Percentiles rank a stretch among this genome's conserved stretches.
phyloP scores from a whole-genome alignment of 1,140 invertebrate species.

The Drosophila ficusphila region DNA sequence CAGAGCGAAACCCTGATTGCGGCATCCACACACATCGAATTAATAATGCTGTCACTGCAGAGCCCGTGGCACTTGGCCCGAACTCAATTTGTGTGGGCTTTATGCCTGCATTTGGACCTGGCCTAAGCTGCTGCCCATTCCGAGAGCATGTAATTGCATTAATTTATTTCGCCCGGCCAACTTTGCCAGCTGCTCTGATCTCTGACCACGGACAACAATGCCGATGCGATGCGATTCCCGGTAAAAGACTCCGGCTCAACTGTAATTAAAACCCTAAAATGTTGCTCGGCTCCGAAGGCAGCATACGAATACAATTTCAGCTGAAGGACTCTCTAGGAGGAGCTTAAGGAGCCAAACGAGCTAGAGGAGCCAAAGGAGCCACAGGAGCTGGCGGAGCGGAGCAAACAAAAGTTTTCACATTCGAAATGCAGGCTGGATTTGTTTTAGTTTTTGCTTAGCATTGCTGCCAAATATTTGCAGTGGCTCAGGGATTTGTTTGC shows the following conservation, averaged over 20 bases:
- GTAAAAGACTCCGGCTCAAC: constrained; percentile 37
- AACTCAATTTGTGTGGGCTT: constrained; percentile 48
- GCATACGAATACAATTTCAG: constrained; percentile 32
- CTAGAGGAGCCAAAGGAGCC: no score
- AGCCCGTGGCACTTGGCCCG: constrained; percentile 42
- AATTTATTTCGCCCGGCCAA: constrained; percentile 62
- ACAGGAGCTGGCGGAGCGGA: background rate
- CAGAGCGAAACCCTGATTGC: constrained; percentile 25
- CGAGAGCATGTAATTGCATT: constrained; percentile 62
- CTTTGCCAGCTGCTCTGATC: constrained; percentile 36
- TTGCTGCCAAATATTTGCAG: constrained; percentile 69
- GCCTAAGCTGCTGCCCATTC: constrained; percentile 9
- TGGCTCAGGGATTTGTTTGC: constrained; percentile 48
- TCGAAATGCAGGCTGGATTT: constrained; percentile 72
- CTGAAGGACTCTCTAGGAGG: no score
- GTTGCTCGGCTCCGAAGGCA: constrained; percentile 21
- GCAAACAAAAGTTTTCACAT: constrained; percentile 67
- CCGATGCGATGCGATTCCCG: constrained; percentile 10
- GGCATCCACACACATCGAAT: constrained; percentile 35
- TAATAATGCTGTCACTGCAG: constrained; percentile 70
- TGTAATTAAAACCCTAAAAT: constrained; percentile 64
- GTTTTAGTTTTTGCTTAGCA: constrained; percentile 70
- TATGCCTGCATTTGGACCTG: constrained; percentile 28
- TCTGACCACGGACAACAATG: constrained; percentile 42
- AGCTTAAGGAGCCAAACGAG: no score